These are phyloP conservation scores for Henricia sp. DNA, from an alignment of 53 echinoderm and acorn worm genomes.

Conservation along the genomic window DNA sequence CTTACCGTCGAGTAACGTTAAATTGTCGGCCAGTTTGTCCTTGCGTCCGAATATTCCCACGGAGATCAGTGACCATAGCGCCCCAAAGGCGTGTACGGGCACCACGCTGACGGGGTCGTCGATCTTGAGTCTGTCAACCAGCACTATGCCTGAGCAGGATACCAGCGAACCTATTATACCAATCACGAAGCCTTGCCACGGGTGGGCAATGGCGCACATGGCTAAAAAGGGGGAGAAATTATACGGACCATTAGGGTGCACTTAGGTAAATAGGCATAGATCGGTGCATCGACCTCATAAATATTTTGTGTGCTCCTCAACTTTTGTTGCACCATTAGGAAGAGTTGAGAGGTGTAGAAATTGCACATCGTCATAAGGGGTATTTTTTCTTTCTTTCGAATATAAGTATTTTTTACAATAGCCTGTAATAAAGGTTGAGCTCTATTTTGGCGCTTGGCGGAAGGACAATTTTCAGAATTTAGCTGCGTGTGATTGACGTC, in stretches of 20 bases:
- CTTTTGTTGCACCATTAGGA: too few species aligned
- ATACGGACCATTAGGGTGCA: neutral
- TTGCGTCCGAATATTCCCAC: conserved; percentile 87
- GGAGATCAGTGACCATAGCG: conserved; percentile 80
- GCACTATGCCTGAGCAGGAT: conserved; percentile 50
- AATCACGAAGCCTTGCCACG: conserved; percentile 90
- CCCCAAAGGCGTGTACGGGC: conserved; percentile 80
- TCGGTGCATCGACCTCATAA: neutral
- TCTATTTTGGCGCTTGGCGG: too few species aligned
- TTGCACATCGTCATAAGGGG: too few species aligned
- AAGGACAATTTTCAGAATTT: too few species aligned
- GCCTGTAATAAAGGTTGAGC: too few species aligned
- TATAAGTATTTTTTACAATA: too few species aligned
- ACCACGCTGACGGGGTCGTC: conserved; percentile 92
- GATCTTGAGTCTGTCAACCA: conserved; percentile 65
- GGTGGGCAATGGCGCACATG: conserved; percentile 88
- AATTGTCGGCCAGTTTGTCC: conserved; percentile 56
- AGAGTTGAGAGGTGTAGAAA: too few species aligned
- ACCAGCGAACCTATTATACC: conserved; percentile 76
- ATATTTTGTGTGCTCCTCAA: too few species aligned
- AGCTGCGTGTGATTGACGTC: too few species aligned
- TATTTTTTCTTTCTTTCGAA: too few species aligned
- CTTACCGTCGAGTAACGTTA: conserved; percentile 68
- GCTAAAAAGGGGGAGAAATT: conserved; percentile 48
- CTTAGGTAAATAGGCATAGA: neutral